A percentile compares a stretch with the other conserved stretches of the same genome.
phyloP scores from a whole-genome alignment of 2,113 vertebrate genomes.

The Atractosteus spatula region DNA sequence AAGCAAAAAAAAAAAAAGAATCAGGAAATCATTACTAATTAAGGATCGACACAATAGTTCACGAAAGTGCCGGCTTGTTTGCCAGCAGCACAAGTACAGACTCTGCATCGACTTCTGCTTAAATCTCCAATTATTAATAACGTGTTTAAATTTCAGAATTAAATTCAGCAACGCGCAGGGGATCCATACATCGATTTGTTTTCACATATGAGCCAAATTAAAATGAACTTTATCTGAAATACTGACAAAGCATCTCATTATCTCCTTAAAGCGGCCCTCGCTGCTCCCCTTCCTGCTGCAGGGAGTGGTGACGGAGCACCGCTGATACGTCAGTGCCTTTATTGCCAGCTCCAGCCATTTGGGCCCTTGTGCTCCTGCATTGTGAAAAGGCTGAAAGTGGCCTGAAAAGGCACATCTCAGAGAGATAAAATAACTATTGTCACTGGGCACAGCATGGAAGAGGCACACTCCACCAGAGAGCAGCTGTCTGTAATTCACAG shows the following conservation, averaged over 20 bases:
- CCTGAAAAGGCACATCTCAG: slow-evolving; percentile 68
- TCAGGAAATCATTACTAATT: slow-evolving; percentile 59
- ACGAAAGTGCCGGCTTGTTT: slow-evolving; percentile 26
- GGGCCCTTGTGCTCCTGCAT: neutral
- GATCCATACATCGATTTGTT: neutral
- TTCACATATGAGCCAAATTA: neutral
- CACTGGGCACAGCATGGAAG: slow-evolving; percentile 71
- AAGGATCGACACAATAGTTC: slow-evolving; percentile 53
- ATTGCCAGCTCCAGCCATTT: neutral
- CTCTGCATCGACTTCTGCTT: neutral
- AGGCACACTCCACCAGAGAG: slow-evolving; percentile 66
- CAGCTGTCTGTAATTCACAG: slow-evolving; percentile 80
- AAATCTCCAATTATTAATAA: slow-evolving; percentile 11
- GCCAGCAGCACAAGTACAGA: neutral
- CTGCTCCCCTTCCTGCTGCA: too few species aligned
- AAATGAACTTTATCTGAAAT: neutral
- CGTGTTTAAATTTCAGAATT: slow-evolving; percentile 9
- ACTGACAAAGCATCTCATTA: slow-evolving; percentile 11
- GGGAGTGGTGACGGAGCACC: neutral
- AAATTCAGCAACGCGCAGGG: neutral
- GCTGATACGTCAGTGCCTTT: neutral
- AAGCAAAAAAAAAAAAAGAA: slow-evolving; percentile 27
- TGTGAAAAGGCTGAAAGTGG: slow-evolving; percentile 65
- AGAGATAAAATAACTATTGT: slow-evolving; percentile 78
- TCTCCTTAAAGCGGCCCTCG: neutral